Base-by-base conservation (phyloP, 2,113 vertebrate species). In the Neodontobutis hainanensis region DNA sequence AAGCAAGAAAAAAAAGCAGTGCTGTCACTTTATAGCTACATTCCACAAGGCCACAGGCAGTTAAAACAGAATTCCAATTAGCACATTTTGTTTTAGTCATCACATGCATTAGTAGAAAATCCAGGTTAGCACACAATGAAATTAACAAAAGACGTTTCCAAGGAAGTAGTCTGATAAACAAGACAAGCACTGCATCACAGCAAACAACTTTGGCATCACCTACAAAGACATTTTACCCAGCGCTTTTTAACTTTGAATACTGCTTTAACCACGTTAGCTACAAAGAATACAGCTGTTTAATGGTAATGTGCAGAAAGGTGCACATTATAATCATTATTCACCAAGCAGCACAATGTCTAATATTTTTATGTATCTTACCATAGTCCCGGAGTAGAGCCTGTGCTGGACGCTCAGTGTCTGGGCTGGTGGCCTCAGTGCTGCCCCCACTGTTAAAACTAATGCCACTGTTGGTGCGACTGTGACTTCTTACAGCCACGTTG, bases 321-420 rank as follows among this genome's bases (percentile, higher is more conserved):
- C 34, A 12, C 32, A 12, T 11, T 44, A 34, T 1, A 12, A 8
- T 65, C 65, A 68, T 56, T 66, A 62, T 67, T 32, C 16, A 65
- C 3, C 6, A 9, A 55, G 36, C 35, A 50, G 5, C 1, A 56
- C 6, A 27, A 50, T 40, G 27, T 6, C 2, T 35, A 46, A 14
- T 15, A 6, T 3, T n/a, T 9, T 27, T 6, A n/a, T 10, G 14
- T 45, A 12, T 75, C 93, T 94, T 91, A 98, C 96, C 96, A 70
- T 98, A 98, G 77, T 98, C 96, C 63, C 96, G 91, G 8, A 97
- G 90, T 8, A 98, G 92, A 8, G 95, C 95, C 4, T 98, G 96
- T 4, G 94, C 93, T 0, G 96, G 94, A 11, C 96, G 93, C 78
- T 98, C 96, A 0, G 92, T 95, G 36, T 98, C 96, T 0, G 96